A percentile compares a stretch with the other conserved stretches of the same genome.
Evolutionary conservation across 2,113 vertebrate species (phyloP).

Genomic region (Acrocephalus arundinaceus): DNA sequence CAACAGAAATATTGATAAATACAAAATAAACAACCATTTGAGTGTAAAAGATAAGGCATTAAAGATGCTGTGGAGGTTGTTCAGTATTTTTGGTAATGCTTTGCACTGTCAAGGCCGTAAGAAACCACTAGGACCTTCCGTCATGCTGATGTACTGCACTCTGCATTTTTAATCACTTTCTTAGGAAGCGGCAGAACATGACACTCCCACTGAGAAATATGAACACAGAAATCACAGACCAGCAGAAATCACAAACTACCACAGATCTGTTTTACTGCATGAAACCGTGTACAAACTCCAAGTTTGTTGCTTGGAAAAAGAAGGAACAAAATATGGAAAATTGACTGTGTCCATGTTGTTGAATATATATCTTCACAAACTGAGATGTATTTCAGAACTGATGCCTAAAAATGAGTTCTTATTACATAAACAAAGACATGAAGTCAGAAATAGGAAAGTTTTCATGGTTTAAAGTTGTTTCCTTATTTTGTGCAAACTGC

Average conservation of each 20-base stretch:
- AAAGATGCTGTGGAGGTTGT: background rate
- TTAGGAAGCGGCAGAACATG: background rate
- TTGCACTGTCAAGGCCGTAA: background rate
- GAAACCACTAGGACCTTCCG: background rate
- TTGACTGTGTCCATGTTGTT: background rate
- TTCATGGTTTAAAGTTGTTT: background rate
- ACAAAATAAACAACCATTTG: background rate
- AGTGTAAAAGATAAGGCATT: background rate
- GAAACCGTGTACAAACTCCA: background rate
- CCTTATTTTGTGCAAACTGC: background rate
- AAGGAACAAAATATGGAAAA: background rate
- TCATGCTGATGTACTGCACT: background rate
- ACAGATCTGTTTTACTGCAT: background rate
- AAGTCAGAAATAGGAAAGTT: background rate
- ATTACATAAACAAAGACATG: background rate
- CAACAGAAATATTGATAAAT: conserved; percentile 5
- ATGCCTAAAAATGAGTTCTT: background rate
- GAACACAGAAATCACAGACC: background rate
- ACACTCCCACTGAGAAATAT: background rate
- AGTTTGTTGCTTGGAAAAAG: background rate
- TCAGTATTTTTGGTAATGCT: background rate
- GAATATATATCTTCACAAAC: background rate
- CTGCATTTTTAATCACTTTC: background rate
- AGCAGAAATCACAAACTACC: background rate
- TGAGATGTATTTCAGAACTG: background rate